phyloP scores from a whole-genome alignment of 1,140 invertebrate genomes.

The Cydia pomonella region DNA sequence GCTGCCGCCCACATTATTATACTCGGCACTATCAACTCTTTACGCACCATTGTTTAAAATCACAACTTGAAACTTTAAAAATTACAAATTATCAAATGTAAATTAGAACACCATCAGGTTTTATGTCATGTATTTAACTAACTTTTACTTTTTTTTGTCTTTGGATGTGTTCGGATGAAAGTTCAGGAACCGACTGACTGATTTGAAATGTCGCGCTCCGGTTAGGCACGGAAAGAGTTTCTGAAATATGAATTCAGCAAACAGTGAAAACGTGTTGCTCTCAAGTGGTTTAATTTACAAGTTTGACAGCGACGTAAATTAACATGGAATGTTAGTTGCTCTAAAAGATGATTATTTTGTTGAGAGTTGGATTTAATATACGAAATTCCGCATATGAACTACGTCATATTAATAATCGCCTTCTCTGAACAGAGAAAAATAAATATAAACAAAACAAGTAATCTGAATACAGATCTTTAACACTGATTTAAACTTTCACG shows the following conservation, averaged over 20 bases:
- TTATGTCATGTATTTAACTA: constrained; percentile 24
- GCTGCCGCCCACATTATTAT: constrained; percentile 60
- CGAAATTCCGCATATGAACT: not conserved
- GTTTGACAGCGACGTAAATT: constrained; percentile 39
- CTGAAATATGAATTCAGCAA: constrained; percentile 64
- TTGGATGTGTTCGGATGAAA: constrained; percentile 48
- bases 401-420: too few relatives aligned
- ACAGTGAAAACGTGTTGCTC: constrained; percentile 57
- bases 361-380: not conserved
- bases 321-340: not conserved
- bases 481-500: too few relatives aligned
- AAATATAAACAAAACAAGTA: too few relatives aligned
- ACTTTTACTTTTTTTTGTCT: constrained; percentile 36
- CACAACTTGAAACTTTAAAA: constrained; percentile 5
- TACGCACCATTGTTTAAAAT: constrained; percentile 42
- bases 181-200: constrained; percentile 56
- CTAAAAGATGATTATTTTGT: not conserved
- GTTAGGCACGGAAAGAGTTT: constrained; percentile 62
- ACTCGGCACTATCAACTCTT: constrained; percentile 54
- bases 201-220: constrained; percentile 53
- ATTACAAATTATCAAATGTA: constrained; percentile 19
- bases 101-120: constrained; percentile 25
- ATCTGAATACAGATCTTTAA: too few relatives aligned
- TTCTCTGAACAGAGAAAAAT: too few relatives aligned
- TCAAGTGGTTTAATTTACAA: constrained; percentile 66